Conservation (phyloP, 1,140 invertebrate genomes). For the Musca vetustissima region DNA sequence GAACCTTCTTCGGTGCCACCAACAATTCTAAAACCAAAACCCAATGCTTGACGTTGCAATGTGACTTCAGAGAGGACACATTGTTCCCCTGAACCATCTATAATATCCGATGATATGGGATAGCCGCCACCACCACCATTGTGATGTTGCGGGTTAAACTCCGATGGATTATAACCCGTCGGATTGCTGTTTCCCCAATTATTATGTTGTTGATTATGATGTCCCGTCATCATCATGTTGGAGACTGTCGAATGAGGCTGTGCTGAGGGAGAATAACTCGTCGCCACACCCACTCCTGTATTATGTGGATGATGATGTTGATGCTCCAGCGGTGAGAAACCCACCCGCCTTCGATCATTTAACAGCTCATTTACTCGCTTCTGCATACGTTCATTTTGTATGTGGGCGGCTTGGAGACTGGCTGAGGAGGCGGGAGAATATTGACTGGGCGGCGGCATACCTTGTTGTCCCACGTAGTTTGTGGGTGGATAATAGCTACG, state of each 20-base stretch:
- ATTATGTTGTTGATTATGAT: neutral
- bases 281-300: neutral
- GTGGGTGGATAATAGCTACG: constrained; percentile 1
- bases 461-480: neutral
- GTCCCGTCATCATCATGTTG: neutral
- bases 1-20: constrained; percentile 98
- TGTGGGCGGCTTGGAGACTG: constrained; percentile 42
- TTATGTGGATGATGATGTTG: neutral
- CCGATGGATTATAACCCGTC: constrained; percentile 30
- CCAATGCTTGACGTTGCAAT: constrained; percentile 77
- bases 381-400: constrained; percentile 52
- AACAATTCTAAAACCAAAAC: constrained; percentile 97
- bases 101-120: constrained; percentile 10
- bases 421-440: constrained; percentile 41
- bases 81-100: constrained; percentile 59
- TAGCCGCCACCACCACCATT: constrained; percentile 35
- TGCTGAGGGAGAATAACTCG: constrained; percentile 16
- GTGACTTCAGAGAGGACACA: constrained; percentile 78
- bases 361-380: constrained; percentile 50
- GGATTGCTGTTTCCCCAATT: neutral
- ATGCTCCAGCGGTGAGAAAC: constrained; percentile 49
- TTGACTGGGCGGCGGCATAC: constrained; percentile 34
- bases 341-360: constrained; percentile 46
- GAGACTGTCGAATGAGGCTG: neutral
- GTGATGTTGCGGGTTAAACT: constrained; percentile 23